Evolutionary conservation across 2,888 invertebrate genomes (phyloP).

Genomic region (Luffia ferchaultella): DNA sequence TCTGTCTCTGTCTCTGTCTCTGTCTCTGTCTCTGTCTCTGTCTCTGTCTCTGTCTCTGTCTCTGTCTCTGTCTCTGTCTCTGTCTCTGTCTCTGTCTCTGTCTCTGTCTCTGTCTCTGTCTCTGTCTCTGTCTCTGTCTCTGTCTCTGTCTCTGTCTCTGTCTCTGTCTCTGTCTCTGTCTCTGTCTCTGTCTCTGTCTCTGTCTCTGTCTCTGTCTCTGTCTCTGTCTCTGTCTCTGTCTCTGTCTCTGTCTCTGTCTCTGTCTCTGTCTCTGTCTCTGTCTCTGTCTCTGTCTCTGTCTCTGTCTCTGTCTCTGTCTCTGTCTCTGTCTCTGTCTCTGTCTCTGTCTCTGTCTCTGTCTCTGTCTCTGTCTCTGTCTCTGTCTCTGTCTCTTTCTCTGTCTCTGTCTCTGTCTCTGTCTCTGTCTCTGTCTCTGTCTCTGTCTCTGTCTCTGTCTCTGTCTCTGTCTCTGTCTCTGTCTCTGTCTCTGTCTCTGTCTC

Average conservation of each 20-base stretch:
- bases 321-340: not conserved
- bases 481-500: not conserved
- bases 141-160: not conserved
- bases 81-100: not conserved
- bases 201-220: not conserved
- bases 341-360: not conserved
- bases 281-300: not conserved
- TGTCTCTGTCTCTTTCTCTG: not conserved
- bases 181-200: not conserved
- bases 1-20: not conserved
- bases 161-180: not conserved
- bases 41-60: not conserved
- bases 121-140: not conserved
- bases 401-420: not conserved
- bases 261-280: not conserved
- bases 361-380: not conserved
- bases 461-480: not conserved
- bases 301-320: not conserved
- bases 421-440: not conserved
- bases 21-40: not conserved
- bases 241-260: not conserved
- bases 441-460: not conserved
- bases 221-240: not conserved
- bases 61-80: not conserved
- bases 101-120: not conserved